Evolutionary conservation across 2,888 invertebrate species (phyloP).

Genomic region (Eudasyphora cyanicolor): DNA sequence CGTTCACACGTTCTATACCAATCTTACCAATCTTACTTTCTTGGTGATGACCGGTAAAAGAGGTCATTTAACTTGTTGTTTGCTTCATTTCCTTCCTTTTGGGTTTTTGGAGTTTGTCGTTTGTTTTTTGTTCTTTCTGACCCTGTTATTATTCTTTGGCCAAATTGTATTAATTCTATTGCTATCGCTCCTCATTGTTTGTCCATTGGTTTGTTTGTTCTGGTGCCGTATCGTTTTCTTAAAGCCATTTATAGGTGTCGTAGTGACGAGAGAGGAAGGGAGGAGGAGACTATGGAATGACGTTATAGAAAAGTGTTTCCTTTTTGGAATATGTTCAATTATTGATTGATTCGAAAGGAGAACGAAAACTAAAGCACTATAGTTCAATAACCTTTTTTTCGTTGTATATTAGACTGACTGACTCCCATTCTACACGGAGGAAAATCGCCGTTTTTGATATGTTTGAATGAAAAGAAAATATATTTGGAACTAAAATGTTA

Average conservation of each 20-base stretch:
- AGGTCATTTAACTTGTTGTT: constrained; percentile 39
- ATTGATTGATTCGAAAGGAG: constrained; percentile 38
- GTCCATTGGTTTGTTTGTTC: too few relatives aligned
- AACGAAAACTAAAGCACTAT: not conserved
- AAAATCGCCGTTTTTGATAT: too few relatives aligned
- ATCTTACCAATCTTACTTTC: not conserved
- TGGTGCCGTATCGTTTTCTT: not conserved
- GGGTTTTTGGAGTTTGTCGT: too few relatives aligned
- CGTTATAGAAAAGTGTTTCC: constrained; percentile 6
- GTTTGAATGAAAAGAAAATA: too few relatives aligned
- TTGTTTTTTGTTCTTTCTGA: not conserved
- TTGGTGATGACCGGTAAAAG: not conserved
- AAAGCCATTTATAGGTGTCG: constrained; percentile 10
- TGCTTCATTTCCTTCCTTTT: too few relatives aligned
- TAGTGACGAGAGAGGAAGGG: too few relatives aligned
- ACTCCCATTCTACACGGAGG: too few relatives aligned
- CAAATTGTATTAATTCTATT: not conserved
- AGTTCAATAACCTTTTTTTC: constrained; percentile 46
- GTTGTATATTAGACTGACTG: too few relatives aligned
- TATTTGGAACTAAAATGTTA: too few relatives aligned
- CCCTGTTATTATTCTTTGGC: not conserved
- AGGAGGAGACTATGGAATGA: too few relatives aligned
- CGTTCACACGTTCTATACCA: not conserved
- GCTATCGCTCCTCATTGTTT: too few relatives aligned
- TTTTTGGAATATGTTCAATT: constrained; percentile 36